Base-by-base conservation (phyloP, 2,888 invertebrate species). In the Trichogramma evanescens region DNA sequence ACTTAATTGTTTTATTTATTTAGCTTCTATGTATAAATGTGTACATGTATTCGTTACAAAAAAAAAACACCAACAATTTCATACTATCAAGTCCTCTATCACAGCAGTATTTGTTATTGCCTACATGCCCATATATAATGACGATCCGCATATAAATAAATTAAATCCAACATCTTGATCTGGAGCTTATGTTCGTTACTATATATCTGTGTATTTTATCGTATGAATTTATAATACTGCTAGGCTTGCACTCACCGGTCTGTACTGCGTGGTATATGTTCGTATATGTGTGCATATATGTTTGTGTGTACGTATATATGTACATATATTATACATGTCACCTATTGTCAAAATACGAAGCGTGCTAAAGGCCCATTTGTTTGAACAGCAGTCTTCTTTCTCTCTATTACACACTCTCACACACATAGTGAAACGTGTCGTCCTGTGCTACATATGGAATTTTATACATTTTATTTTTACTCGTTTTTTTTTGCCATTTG, bases 171-270 rank as follows among this genome's bases (percentile, higher is more conserved):
- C 59, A 62, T 62, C 58, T 60, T 60, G 57, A 62, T 58, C 58
- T 66, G 66, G 3, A 26, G 61, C 64, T 64, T 64, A 61, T 64
- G 59, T 64, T 56, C 59, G 64, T 64, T 56, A 63, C 65, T 70
- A 68, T 26, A 26, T 26, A 26, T 26, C 26, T 26, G 26, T 26
- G 26, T 26, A 26, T 26, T 26, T 26, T 26, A 26, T 26, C 72
- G 71, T 73, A 72, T 73, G 72, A 72, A 71, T 72, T 69, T 72
- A 73, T 72, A 74, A 71, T 73, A 74, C 73, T 75, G 75, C 75
- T 74, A 75, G 73, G 74, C 75, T 75, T 75, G 75, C 74, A 75
- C 68, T 73, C 67, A 63, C 61, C 39, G 26, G 13, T 26, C 26
- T 26, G 26, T 26, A 26, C 26, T 26, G 26, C 26, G 26, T 26